Base-by-base conservation (phyloP, 2,797 vertebrate species). In the Pteronotus mesoamericanus region DNA sequence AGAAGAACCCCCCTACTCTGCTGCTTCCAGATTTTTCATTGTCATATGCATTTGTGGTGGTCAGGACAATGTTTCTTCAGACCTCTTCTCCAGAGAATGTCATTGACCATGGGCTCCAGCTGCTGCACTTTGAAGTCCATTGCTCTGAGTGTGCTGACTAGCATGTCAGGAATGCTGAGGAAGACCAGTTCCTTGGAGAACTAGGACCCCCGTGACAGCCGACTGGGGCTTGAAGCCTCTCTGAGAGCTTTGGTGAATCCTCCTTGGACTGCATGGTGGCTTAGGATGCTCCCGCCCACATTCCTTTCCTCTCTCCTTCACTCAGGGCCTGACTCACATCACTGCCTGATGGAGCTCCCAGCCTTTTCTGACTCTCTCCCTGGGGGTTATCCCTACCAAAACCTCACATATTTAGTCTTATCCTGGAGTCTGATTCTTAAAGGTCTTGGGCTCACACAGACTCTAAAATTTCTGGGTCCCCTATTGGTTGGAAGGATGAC, bases 71-170 rank as follows among this genome's bases (percentile, higher is more conserved):
- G 19, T 9, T 84, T 15, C 75, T 71, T 69, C 18, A 59, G 46
- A 66, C 32, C 6, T 55, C 32, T 55, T 3, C 24, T 39, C 11
- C 2, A 72, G 16, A 64, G 44, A 51, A 12, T 21, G 5, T 10
- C 37, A 42, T 2, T 86, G 69, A 46, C 44, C 14, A 44, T 9
- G 21, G 9, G 9, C 22, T 44, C 24, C 5, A 18, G 32, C 24
- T n/a, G 8, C 42, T 44, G n/a, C 1, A 5, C 64, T 32, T 10
- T 39, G 19, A 68, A 80, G 51, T 57, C 71, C 57, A 34, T 19
- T 22, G 0, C 26, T 48, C 29, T 8, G 1, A 18, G 9, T 69
- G 7, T 83, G 78, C 3, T 1, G 6, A 19, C 5, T 0, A 19
- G 26, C 7, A 5, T 3, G 74, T 61, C 32, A 29, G 59, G 57